phyloP scores from a whole-genome alignment of 2,888 invertebrate genomes.

The Sinhomidia bicolor region DNA sequence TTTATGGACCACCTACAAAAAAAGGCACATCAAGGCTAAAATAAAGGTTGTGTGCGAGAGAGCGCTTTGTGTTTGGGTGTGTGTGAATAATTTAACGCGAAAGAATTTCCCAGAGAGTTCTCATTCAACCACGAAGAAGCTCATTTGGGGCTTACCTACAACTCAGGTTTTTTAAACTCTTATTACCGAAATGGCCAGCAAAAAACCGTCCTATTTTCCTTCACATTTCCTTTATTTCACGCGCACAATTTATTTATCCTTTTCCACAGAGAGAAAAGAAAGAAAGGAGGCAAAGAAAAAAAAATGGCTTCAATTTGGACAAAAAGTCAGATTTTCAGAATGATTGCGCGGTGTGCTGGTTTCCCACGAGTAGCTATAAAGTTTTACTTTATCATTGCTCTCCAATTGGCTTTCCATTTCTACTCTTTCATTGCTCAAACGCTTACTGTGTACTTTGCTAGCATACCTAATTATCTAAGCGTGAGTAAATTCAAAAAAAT shows the following conservation, averaged over 20 bases:
- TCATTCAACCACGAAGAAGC: constrained; percentile 7
- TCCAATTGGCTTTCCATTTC: too few species aligned
- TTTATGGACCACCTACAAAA: not conserved
- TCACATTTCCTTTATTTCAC: not conserved
- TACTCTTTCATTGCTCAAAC: not conserved
- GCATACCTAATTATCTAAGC: not conserved
- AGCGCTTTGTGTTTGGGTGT: not conserved
- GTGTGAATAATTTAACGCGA: constrained; percentile 9
- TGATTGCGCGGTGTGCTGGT: not conserved
- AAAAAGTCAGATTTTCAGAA: constrained; percentile 1
- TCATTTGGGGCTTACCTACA: not conserved
- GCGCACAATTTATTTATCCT: not conserved
- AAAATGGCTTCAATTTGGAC: not conserved
- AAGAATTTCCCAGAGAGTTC: constrained; percentile 1
- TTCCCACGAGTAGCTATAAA: not conserved
- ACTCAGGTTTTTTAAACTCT: not conserved
- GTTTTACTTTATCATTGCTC: not conserved
- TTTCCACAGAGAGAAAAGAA: not conserved
- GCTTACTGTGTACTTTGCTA: not conserved
- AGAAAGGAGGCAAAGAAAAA: not conserved
- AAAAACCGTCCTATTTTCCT: not conserved
- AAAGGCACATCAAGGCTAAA: not conserved
- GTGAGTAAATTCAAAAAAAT: too few species aligned
- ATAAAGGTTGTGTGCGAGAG: too few species aligned
- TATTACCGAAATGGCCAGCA: not conserved